These are phyloP conservation scores for Phrynocephalus guinanensis DNA, from an alignment of 2,797 vertebrate genomes.

Conservation along the genomic window DNA sequence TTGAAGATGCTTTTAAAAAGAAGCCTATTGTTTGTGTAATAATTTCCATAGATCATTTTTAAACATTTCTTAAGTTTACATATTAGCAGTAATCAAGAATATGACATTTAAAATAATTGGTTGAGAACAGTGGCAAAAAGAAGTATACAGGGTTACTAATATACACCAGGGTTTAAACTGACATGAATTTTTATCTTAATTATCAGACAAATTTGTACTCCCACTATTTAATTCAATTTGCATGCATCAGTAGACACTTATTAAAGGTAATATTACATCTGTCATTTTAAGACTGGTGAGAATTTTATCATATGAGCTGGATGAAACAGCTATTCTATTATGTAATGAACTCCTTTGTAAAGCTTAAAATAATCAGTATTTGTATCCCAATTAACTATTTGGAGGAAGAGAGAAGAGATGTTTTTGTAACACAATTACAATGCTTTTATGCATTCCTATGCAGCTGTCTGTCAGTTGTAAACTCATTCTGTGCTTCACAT, in stretches of 20 bases:
- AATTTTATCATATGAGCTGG: conserved; percentile 85
- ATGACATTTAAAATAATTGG: conserved; percentile 77
- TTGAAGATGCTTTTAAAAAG: conserved; percentile 59
- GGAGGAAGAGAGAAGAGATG: conserved; percentile 50
- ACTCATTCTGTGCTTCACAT: conserved; percentile 8
- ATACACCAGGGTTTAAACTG: conserved; percentile 83
- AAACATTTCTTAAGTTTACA: conserved; percentile 57
- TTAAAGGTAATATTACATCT: conserved; percentile 91
- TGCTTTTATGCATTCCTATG: conserved; percentile 7
- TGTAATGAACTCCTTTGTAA: conserved; percentile 79
- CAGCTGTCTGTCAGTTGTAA: conserved; percentile 43
- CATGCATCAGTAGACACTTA: conserved; percentile 87
- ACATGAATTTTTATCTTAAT: conserved; percentile 91
- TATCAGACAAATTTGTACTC: conserved; percentile 87
- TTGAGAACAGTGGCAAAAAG: conserved; percentile 73
- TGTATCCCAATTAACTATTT: conserved; percentile 80
- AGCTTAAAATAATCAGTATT: conserved; percentile 79
- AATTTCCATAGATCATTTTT: conserved; percentile 56
- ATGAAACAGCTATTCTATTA: conserved; percentile 80
- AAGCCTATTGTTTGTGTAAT: conserved; percentile 64
- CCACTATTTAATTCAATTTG: conserved; percentile 90
- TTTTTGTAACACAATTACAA: conserved; percentile 56
- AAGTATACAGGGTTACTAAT: conserved; percentile 83
- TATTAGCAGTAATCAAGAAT: conserved; percentile 74
- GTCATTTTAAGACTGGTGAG: conserved; percentile 86